These are phyloP conservation scores for Drosophila imparisetae DNA, from an alignment of 2,888 invertebrate genomes.

Conservation along the genomic window DNA sequence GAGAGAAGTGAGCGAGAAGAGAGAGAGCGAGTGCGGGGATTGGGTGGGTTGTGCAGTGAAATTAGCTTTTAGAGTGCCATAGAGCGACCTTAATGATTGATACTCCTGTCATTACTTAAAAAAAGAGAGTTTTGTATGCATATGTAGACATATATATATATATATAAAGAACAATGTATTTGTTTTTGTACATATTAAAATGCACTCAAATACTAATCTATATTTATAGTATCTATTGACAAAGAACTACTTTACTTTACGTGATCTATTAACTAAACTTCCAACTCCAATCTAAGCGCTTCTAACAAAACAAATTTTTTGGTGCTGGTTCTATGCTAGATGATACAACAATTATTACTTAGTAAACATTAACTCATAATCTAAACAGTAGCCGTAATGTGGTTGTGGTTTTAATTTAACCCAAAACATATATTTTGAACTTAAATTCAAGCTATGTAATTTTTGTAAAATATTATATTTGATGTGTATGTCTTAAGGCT, in stretches of 20 bases:
- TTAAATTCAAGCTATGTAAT: constrained; percentile 43
- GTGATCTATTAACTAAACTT: constrained; percentile 28
- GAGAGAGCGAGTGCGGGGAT: constrained; percentile 1
- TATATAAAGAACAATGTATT: background rate
- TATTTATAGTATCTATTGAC: constrained; percentile 29
- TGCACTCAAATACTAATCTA: constrained; percentile 51
- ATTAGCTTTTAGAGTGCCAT: constrained; percentile 50
- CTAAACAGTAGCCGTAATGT: constrained; percentile 49
- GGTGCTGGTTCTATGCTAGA: constrained; percentile 70
- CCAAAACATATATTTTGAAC: constrained; percentile 25
- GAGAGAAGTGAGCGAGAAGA: constrained; percentile 15
- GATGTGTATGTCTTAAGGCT: constrained; percentile 44
- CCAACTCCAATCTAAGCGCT: constrained; percentile 64
- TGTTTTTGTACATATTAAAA: constrained; percentile 45
- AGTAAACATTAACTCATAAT: constrained; percentile 19
- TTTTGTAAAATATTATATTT: constrained; percentile 36
- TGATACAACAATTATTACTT: constrained; percentile 33
- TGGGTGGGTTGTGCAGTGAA: background rate
- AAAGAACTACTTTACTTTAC: constrained; percentile 19
- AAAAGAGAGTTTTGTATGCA: constrained; percentile 10
- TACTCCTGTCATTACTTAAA: constrained; percentile 30
- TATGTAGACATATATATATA: constrained; percentile 4
- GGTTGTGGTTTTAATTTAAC: constrained; percentile 65
- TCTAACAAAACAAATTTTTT: constrained; percentile 62
- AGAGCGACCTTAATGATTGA: constrained; percentile 30